Percentiles rank a stretch among this genome's conserved stretches.
phyloP scores from a whole-genome alignment of 2,113 vertebrate genomes.

The Narcine bancroftii region DNA sequence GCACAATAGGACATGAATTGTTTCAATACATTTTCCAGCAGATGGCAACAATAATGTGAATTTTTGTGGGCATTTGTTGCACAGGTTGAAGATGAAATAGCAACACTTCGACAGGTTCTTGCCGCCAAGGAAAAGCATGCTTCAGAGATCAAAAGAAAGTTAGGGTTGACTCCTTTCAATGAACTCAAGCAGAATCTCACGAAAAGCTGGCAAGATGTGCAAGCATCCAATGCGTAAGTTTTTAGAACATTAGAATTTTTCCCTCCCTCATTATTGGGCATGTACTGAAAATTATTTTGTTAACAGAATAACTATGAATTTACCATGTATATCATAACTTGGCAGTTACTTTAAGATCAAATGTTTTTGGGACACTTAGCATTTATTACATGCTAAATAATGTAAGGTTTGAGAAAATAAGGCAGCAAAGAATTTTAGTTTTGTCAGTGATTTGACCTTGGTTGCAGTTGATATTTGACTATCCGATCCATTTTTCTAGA shows the following conservation, averaged over 20 bases:
- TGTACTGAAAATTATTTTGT: not conserved
- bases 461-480: not conserved
- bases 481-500: not conserved
- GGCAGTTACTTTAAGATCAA: no score
- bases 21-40: no score
- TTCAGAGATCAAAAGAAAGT: conserved; percentile 79
- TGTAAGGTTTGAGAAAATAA: not conserved
- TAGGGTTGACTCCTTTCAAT: conserved; percentile 77
- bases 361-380: not conserved
- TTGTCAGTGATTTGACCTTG: not conserved
- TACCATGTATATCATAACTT: no score
- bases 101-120: conserved; percentile 84
- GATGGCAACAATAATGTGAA: not conserved
- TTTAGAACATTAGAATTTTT: not conserved
- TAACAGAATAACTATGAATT: not conserved
- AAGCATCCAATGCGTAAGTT: conserved; percentile 88
- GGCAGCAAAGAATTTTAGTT: not conserved
- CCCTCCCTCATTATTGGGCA: not conserved
- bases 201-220: conserved; percentile 86
- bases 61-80: not conserved
- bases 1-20: not conserved
- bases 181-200: conserved; percentile 81
- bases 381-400: not conserved
- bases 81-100: conserved; percentile 93
- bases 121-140: conserved; percentile 88